Percentiles rank a stretch among this genome's conserved stretches.
These are phyloP conservation scores for Galerucella pusilla DNA, from an alignment of 2,888 invertebrate species.

Conservation along the genomic window DNA sequence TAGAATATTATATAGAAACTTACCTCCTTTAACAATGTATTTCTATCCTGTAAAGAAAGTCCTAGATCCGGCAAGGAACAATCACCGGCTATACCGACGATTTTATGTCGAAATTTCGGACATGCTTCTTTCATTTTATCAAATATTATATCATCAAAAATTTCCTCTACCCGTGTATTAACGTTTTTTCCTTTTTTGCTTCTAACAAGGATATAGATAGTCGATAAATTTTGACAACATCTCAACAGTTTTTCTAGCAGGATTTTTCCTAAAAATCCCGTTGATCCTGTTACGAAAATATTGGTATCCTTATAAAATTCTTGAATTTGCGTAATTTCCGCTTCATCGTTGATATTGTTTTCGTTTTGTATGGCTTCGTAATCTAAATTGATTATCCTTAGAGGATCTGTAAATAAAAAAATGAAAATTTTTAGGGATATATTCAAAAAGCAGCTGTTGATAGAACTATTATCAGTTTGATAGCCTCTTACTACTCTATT, in stretches of 20 bases:
- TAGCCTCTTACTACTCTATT: too few relatives aligned
- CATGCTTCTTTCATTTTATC: slow-evolving; percentile 67
- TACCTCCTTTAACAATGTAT: slow-evolving; percentile 54
- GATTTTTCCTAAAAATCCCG: slow-evolving; percentile 70
- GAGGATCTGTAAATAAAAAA: slow-evolving; percentile 1
- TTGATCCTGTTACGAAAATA: slow-evolving; percentile 66
- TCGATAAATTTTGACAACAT: slow-evolving; percentile 68
- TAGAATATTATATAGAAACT: neutral
- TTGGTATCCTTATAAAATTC: slow-evolving; percentile 61
- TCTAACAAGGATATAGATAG: slow-evolving; percentile 70
- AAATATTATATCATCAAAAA: slow-evolving; percentile 76
- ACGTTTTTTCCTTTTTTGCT: slow-evolving; percentile 73
- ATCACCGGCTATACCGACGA: slow-evolving; percentile 70
- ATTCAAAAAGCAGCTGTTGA: too few relatives aligned
- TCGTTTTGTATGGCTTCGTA: slow-evolving; percentile 6
- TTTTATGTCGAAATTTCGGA: slow-evolving; percentile 73
- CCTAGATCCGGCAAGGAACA: slow-evolving; percentile 72
- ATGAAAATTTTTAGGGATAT: too few relatives aligned
- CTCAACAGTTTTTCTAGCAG: slow-evolving; percentile 72
- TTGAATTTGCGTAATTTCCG: slow-evolving; percentile 52
- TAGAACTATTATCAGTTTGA: too few relatives aligned
- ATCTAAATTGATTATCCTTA: neutral
- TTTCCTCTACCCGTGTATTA: slow-evolving; percentile 73
- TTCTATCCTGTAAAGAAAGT: slow-evolving; percentile 69
- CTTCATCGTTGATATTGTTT: slow-evolving; percentile 1